A percentile compares a stretch with the other conserved stretches of the same genome.
Conservation (phyloP, 2,113 vertebrate species). For the Heteronetta atricapilla region DNA sequence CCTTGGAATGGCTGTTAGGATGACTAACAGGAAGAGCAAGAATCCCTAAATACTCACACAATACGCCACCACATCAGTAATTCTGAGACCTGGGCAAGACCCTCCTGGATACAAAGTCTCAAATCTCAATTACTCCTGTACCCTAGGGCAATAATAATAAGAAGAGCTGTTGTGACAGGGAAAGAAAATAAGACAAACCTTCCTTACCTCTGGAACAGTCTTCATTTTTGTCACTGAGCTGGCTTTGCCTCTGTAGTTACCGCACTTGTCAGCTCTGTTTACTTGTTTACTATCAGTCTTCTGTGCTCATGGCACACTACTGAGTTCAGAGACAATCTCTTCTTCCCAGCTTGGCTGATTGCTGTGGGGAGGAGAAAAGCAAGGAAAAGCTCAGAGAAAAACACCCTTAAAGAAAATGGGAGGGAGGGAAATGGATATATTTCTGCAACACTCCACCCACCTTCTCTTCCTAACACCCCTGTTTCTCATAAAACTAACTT, state of each 20-base stretch:
- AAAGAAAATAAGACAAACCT: background rate
- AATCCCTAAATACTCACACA: background rate
- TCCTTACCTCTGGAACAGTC: conserved; percentile 55
- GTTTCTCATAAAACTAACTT: background rate
- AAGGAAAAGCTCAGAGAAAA: conserved; percentile 16
- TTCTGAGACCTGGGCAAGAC: background rate
- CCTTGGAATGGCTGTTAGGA: background rate
- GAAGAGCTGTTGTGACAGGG: background rate
- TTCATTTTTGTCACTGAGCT: conserved; percentile 16
- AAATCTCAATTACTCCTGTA: background rate
- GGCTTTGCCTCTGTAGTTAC: background rate
- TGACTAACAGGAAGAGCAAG: background rate
- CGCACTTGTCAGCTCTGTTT: background rate
- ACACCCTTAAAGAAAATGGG: background rate
- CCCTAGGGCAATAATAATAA: background rate
- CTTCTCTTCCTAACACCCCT: background rate
- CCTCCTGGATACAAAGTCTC: background rate
- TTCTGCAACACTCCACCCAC: conserved; percentile 5
- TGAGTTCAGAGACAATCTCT: conserved; percentile 23
- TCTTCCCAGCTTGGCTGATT: conserved; percentile 36
- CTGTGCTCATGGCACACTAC: background rate
- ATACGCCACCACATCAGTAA: background rate
- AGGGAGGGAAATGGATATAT: background rate
- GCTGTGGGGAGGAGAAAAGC: conserved; percentile 28
- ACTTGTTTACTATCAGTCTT: conserved; percentile 16